Conservation (phyloP, 2,888 invertebrate species). For the Chirona hameri region DNA sequence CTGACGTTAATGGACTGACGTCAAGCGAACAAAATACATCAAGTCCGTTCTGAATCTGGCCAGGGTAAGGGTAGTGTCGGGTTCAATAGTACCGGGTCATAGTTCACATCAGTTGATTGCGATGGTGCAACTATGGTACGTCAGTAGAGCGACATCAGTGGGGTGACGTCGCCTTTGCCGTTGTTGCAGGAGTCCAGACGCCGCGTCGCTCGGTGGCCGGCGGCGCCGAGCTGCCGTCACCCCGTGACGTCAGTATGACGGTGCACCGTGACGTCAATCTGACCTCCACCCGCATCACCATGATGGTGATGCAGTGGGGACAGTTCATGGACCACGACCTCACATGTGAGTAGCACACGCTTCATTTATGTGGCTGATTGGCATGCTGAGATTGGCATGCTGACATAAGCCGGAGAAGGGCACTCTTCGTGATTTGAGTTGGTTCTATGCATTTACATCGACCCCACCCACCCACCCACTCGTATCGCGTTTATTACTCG, state of each 20-base stretch:
- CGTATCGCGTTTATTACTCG: too few relatives aligned
- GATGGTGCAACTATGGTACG: not conserved
- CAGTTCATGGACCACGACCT: constrained; percentile 87
- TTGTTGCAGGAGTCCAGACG: constrained; percentile 43
- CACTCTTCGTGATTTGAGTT: too few relatives aligned
- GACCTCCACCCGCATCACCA: constrained; percentile 64
- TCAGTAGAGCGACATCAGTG: not conserved
- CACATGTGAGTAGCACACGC: constrained; percentile 48
- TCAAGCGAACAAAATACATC: too few relatives aligned
- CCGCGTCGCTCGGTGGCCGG: constrained; percentile 51
- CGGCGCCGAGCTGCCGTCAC: constrained; percentile 60
- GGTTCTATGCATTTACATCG: too few relatives aligned
- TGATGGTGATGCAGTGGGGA: constrained; percentile 87
- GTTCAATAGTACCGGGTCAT: too few relatives aligned
- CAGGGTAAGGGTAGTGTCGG: too few relatives aligned
- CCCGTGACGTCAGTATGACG: constrained; percentile 66
- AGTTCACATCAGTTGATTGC: not conserved
- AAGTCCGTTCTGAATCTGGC: too few relatives aligned
- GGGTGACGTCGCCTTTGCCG: not conserved
- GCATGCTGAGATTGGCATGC: too few relatives aligned
- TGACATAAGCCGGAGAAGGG: too few relatives aligned
- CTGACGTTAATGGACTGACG: too few relatives aligned
- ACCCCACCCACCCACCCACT: too few relatives aligned
- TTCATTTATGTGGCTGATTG: too few relatives aligned
- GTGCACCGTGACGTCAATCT: constrained; percentile 62